Evolutionary conservation across 2,888 invertebrate genomes (phyloP).

Genomic region (Macrosiphum euphorbiae): DNA sequence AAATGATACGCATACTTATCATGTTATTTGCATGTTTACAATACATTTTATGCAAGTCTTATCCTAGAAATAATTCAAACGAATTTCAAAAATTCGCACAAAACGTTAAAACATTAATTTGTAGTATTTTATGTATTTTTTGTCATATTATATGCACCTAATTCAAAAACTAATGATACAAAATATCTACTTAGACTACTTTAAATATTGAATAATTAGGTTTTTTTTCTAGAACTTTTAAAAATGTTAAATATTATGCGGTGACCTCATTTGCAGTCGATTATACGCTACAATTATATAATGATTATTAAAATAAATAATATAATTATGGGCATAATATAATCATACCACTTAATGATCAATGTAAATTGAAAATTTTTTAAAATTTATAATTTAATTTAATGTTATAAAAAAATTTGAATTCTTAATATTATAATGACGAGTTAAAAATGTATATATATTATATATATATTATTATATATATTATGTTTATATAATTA

Average conservation of each 20-base stretch:
- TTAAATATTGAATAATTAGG: background rate
- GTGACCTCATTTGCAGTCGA: fast-evolving
- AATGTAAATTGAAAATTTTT: background rate
- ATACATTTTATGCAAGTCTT: background rate
- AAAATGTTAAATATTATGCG: too few relatives aligned
- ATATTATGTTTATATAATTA: background rate
- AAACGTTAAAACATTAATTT: background rate
- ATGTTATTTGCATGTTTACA: background rate
- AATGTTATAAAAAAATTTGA: background rate
- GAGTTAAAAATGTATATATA: background rate
- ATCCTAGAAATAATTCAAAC: background rate
- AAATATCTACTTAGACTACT: too few relatives aligned
- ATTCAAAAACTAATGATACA: too few relatives aligned
- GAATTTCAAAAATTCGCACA: background rate
- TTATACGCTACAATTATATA: background rate
- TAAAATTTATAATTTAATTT: background rate
- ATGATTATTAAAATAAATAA: background rate
- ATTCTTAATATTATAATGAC: background rate
- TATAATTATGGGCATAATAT: background rate
- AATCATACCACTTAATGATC: background rate
- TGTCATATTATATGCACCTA: too few relatives aligned
- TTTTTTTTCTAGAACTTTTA: background rate
- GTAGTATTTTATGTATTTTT: too few relatives aligned
- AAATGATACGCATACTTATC: background rate
- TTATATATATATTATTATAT: too few relatives aligned